Evolutionary conservation across 1,140 invertebrate genomes (phyloP), one percentile per base, ranked within the genome.

Genomic region (Mycetomoellerius zeteki): DNA sequence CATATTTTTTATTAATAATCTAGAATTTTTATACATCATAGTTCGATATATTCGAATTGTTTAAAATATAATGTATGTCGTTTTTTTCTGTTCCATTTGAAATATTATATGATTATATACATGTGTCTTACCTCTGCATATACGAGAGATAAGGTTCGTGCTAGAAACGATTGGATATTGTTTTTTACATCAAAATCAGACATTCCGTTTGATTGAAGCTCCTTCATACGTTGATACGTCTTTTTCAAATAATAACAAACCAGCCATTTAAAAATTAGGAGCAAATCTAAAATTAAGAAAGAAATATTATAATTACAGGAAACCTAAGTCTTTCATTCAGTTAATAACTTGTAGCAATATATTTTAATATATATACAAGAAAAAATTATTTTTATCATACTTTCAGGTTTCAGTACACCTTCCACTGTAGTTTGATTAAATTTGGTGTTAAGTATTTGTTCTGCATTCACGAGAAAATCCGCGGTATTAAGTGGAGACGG

Each of bases 161-260:
- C 98, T 82, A 96, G 96, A 93, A 97, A 98, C 21, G 98, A 97
- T 96, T 99, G 98, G 4, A 96, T 97, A 89, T 98, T 97, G 94
- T 98, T 98, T 93, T 97, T 96, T 1, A 97, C 97, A 24, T 96
- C 96, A 91, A 99, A 99, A 24, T 96, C 94, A 92, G 97, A 96
- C 19, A 96, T 96, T 3, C 97, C 97, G 33, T 95, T 93, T 96
- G 86, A 84, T 76, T 93, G 94, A 0, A 97, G 93, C 2, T 95
- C 80, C 87, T 97, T 94, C 58, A 98, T 95, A 90, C 97, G 97
- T 8, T 96, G 92, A 60, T 97, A 94, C 0, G 98, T 98, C 80
- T 96, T 95, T 86, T 97, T 95, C 37, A 99, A 93, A 8, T 99
- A 95, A 94, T 97, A 97, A 92, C 97, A 98, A 37, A 98, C 94